Base-by-base conservation (phyloP, 2,113 vertebrate genomes). In the Hemibagrus wyckioides region DNA sequence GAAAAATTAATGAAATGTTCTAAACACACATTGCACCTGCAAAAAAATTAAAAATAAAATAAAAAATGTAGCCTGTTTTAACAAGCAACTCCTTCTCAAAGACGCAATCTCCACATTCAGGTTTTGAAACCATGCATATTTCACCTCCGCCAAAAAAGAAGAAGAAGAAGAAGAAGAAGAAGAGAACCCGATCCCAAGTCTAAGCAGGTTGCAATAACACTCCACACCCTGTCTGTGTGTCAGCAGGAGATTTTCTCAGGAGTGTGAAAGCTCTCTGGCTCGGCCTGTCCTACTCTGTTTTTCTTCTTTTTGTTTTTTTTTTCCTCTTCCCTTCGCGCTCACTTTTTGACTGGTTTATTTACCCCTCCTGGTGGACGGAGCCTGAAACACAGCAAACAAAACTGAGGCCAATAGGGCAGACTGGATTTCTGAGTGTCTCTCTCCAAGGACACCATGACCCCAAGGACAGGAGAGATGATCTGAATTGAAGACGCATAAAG, bases 341-440 rank as follows among this genome's bases (percentile, higher is more conserved):
- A 86, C 48, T 77, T 94, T 95, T 94, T 95, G 93, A 90, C 94
- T 92, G 92, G 95, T 93, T 95, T 96, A 94, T 96, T 96, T 96
- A 96, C 95, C 90, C 95, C 95, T 95, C 95, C 95, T 96, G 93
- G 94, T 95, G 95, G 95, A 91, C 93, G 89, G 80, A 94, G 84
- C 87, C 56, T 94, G 95, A 90, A 96, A 92, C 92, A 95, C 95
- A 95, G 69, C 91, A 91, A 82, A 69, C 7, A 9, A 65, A n/a
- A 79, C 28, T 52, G 80, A 85, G 59, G 67, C 21, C 52, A 39
- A 39, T 44, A 11, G 67, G 61, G 57, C 39, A 61, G 50, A 6
- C 25, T 19, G n/a, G 25, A n/a, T 82, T 25, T 59, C 0, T 81
- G 54, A 44, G 44, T 21, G 7, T 44, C 11, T 15, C 5, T 13